These are phyloP conservation scores for Mayetiola destructor DNA, from an alignment of 2,888 invertebrate species.

Conservation along the genomic window DNA sequence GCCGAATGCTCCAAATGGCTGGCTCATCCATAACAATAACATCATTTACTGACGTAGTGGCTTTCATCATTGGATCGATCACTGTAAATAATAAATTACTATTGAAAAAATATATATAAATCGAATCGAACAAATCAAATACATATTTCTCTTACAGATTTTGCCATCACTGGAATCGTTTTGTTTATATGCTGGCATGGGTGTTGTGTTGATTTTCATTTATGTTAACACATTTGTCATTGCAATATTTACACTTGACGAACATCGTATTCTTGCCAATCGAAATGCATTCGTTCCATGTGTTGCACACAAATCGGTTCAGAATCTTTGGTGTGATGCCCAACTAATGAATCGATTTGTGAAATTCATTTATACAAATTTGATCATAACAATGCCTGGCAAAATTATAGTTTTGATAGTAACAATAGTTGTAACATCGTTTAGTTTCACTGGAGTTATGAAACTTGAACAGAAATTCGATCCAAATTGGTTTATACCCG, in stretches of 20 bases:
- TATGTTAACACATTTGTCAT: constrained; percentile 70
- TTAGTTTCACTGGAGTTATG: constrained; percentile 47
- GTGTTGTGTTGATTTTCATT: constrained; percentile 59
- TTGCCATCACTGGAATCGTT: constrained; percentile 68
- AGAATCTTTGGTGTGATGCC: constrained; percentile 40
- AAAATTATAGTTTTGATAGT: constrained; percentile 47
- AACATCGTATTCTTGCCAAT: constrained; percentile 44
- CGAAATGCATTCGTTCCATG: constrained; percentile 55
- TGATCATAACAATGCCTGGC: constrained; percentile 49
- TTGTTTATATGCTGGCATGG: constrained; percentile 64
- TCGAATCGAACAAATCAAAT: not conserved
- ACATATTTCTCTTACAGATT: constrained; percentile 30
- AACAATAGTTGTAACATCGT: constrained; percentile 43
- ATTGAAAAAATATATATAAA: not conserved
- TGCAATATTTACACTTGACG: constrained; percentile 59
- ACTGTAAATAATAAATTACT: constrained; percentile 37
- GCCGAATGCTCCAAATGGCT: constrained; percentile 57
- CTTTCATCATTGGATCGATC: constrained; percentile 62
- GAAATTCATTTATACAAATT: constrained; percentile 44
- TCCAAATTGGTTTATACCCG: constrained; percentile 64
- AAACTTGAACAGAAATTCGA: constrained; percentile 64
- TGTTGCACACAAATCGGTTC: constrained; percentile 44
- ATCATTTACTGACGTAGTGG: constrained; percentile 66
- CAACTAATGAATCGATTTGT: constrained; percentile 44
- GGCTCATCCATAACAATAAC: constrained; percentile 75